Percentiles rank a stretch among this genome's conserved stretches.
phyloP scores from a whole-genome alignment of 2,113 vertebrate genomes.

The Emydura subglobosa region DNA sequence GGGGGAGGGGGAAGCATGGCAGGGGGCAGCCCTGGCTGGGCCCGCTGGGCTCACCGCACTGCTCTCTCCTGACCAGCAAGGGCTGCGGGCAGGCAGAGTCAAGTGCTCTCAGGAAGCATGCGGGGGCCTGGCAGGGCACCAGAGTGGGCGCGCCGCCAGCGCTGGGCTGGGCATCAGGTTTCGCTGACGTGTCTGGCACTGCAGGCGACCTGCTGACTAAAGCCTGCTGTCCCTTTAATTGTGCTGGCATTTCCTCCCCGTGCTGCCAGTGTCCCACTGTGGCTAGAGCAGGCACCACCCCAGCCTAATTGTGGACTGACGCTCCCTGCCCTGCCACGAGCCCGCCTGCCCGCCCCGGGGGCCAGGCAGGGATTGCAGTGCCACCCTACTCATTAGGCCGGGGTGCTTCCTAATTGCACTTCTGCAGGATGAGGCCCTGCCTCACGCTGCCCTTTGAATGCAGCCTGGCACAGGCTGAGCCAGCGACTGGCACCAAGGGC shows the following conservation, averaged over 20 bases:
- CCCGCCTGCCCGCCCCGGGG: neutral
- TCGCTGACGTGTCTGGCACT: slow-evolving; percentile 78
- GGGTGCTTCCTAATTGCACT: neutral
- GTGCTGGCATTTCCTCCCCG: slow-evolving; percentile 65
- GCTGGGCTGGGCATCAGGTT: slow-evolving; percentile 62
- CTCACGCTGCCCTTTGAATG: neutral
- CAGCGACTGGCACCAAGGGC: neutral
- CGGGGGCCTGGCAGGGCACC: slow-evolving; percentile 45
- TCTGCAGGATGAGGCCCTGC: neutral
- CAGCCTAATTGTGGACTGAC: neutral
- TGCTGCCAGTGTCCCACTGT: slow-evolving; percentile 46
- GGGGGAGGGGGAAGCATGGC: neutral
- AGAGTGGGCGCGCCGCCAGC: slow-evolving; percentile 38
- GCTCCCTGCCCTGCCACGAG: neutral
- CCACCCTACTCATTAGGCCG: neutral
- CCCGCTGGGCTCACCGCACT: neutral
- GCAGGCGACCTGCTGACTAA: slow-evolving; percentile 61
- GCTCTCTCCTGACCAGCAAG: neutral
- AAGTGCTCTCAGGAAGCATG: neutral
- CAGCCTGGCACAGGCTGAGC: neutral
- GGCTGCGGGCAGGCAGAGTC: neutral
- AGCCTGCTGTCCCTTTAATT: slow-evolving; percentile 65
- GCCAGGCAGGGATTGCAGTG: neutral
- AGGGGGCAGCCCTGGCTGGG: neutral
- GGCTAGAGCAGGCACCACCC: neutral